Evolutionary conservation across 2,113 vertebrate species (phyloP).

Genomic region (Brachypteracias leptosomus): DNA sequence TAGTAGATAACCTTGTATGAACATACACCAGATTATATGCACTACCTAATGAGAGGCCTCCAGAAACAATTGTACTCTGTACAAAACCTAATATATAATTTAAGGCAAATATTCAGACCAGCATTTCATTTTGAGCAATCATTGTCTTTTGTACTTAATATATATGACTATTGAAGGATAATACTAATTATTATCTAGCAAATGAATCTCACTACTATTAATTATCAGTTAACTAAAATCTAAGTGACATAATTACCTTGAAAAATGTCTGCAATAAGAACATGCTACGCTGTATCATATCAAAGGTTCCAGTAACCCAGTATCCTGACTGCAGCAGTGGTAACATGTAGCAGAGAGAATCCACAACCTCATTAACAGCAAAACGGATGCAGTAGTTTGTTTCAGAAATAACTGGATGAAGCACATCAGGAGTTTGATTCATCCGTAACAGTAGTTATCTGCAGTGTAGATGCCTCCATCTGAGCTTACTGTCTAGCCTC

Average conservation of each 20-base stretch:
- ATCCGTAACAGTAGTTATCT: background rate
- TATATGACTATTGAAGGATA: background rate
- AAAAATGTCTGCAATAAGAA: background rate
- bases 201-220: background rate
- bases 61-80: background rate
- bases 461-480: background rate
- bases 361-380: background rate
- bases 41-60: background rate
- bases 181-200: background rate
- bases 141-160: background rate
- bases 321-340: background rate
- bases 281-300: background rate
- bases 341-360: background rate
- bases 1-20: background rate
- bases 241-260: background rate
- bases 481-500: background rate
- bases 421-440: background rate
- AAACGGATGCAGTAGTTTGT: background rate
- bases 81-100: background rate
- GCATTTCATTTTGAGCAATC: background rate
- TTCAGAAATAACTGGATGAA: background rate
- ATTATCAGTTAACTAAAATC: constrained; percentile 23
- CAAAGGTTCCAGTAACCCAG: background rate
- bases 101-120: background rate
- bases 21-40: background rate